Base-by-base conservation (phyloP, 2,113 vertebrate genomes). In the Myotis davidii region DNA sequence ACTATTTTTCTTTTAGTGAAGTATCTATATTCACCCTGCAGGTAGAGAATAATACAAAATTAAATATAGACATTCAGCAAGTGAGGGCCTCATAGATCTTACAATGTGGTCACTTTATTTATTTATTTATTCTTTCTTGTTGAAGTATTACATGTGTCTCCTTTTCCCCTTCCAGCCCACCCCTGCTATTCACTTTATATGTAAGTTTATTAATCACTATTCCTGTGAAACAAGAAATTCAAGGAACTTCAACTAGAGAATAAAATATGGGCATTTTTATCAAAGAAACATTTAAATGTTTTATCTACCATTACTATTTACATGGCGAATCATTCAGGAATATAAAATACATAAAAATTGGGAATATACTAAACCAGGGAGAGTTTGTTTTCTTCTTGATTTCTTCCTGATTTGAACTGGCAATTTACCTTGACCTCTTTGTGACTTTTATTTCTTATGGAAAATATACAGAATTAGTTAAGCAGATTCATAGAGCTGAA, bases 401-500 rank as follows among this genome's bases (percentile, higher is more conserved):
- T 42, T 90, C 67, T 93, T 81, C 34, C 50, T 48, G 72, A 25
- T 2, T 81, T 11, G 9, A 48, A 67, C 39, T 21, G 29, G 54
- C 86, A 94, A 87, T 70, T 79, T 97, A 84, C 6, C 88, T 78
- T 54, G 54, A 90, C 25, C 8, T 70, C 45, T 65, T 93, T 90
- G 48, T 76, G 85, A 94, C 97, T 96, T 97, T 96, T 85, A 95
- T 93, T 96, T 85, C 65, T 95, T 96, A 65, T 97, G 91, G 96
- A 97, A 97, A 97, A 96, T 59, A 94, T 20, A 82, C 56, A 90
- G 86, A 95, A 97, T 97, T 95, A 91, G 96, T 97, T 97, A 98
- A 97, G 85, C 88, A 96, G 64, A 83, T 92, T 94, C 70, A 92
- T 78, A 96, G 90, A 94, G 85, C 72, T 95, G 85, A 98, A 96